phyloP scores from a whole-genome alignment of 1,140 invertebrate species.

The Steinernema feltiae region DNA sequence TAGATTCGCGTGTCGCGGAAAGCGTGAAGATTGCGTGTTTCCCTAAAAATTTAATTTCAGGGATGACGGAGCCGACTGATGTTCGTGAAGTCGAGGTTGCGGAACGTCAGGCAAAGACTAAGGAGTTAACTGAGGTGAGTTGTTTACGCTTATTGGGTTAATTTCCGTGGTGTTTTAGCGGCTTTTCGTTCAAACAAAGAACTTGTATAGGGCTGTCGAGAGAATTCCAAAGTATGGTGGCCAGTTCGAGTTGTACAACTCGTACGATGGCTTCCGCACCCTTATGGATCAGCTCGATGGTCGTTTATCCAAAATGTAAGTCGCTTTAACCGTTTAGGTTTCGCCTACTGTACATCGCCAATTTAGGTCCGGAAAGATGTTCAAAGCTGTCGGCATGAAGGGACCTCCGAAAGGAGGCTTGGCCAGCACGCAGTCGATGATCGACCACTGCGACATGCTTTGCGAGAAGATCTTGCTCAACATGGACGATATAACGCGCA shows the following conservation, averaged over 20 bases:
- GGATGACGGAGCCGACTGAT: neutral
- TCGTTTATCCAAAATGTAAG: no score
- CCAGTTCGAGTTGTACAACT: neutral
- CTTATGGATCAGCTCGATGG: neutral
- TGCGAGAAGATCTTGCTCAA: neutral
- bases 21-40: slow-evolving; percentile 2
- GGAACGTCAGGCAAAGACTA: neutral
- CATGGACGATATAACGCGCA: no score
- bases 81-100: neutral
- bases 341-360: no score
- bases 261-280: neutral
- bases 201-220: neutral
- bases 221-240: neutral
- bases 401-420: neutral
- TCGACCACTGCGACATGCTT: neutral
- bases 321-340: no score
- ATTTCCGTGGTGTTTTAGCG: neutral
- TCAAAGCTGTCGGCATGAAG: neutral
- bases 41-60: neutral
- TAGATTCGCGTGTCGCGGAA: neutral
- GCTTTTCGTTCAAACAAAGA: neutral
- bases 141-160: neutral
- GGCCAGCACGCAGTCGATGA: neutral
- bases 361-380: neutral
- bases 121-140: neutral